Evolutionary conservation across 2,888 invertebrate genomes (phyloP).

Genomic region (Dione juno): DNA sequence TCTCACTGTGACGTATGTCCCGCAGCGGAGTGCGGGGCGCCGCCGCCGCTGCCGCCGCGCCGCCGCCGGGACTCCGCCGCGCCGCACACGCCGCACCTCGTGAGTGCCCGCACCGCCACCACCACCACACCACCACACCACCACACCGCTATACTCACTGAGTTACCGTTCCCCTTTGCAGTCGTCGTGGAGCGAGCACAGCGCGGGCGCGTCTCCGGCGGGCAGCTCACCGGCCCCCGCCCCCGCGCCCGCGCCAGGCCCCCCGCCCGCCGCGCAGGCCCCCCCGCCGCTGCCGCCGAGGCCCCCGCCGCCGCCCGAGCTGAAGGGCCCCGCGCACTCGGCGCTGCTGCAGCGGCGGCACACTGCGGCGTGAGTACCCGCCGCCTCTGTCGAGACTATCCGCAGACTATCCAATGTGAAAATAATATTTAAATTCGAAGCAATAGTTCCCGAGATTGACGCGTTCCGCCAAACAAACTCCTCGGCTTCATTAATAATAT

Average conservation of each 20-base stretch:
- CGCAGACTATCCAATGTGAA: no score
- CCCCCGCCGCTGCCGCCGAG: constrained; percentile 72
- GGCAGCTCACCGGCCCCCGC: constrained; percentile 44
- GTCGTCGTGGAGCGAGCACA: constrained; percentile 44
- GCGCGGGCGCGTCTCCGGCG: constrained; percentile 40
- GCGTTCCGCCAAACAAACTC: no score
- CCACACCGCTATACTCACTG: no score
- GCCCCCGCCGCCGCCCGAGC: constrained; percentile 72
- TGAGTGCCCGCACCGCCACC: constrained; percentile 36
- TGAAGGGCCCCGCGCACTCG: constrained; percentile 79
- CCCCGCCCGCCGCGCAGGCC: constrained; percentile 47
- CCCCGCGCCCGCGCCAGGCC: constrained; percentile 42
- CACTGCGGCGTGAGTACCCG: constrained; percentile 47
- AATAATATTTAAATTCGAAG: no score
- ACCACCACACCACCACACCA: no score
- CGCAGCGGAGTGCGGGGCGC: constrained; percentile 58
- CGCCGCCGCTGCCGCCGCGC: constrained; percentile 77
- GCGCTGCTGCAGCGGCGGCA: constrained; percentile 74
- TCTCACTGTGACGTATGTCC: no score
- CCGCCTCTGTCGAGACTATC: no score
- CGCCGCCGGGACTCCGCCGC: constrained; percentile 70
- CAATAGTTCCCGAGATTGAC: no score
- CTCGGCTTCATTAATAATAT: no score
- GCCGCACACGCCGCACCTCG: constrained; percentile 66
- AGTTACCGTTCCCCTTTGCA: not conserved